Evolutionary conservation across 2,797 vertebrate species (phyloP).

Genomic region (Acrossocheilus wenchowensis): DNA sequence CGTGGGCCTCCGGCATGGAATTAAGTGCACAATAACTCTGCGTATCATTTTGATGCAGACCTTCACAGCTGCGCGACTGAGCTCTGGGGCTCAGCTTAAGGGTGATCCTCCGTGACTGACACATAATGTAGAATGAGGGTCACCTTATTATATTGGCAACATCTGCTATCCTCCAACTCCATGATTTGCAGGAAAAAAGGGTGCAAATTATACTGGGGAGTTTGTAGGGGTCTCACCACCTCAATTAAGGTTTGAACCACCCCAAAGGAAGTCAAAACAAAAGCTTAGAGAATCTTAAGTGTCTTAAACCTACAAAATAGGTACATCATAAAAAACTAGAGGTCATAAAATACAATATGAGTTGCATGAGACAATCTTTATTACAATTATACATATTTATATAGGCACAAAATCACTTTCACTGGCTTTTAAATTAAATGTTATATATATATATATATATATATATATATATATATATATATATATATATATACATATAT

Average conservation of each 20-base stretch:
- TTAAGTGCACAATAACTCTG: conserved; percentile 31
- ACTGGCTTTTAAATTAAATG: no score
- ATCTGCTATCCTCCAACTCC: not conserved
- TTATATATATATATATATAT: no score
- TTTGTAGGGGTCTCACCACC: conserved; percentile 5
- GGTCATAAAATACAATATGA: not conserved
- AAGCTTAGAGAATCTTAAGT: not conserved
- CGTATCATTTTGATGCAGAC: conserved; percentile 27
- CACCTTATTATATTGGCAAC: conserved; percentile 42
- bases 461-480: no score
- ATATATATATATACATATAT: no score
- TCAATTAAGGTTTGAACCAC: conserved; percentile 20
- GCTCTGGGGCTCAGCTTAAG: conserved; percentile 34
- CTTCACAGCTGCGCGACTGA: not conserved
- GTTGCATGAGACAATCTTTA: no score
- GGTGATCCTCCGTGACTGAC: conserved; percentile 28
- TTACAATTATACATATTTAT: no score
- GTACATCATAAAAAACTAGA: not conserved
- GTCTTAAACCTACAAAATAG: conserved; percentile 4
- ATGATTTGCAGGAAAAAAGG: conserved; percentile 2
- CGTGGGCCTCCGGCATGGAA: conserved; percentile 1
- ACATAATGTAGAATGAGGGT: conserved; percentile 43
- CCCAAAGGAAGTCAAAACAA: not conserved
- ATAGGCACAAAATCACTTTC: no score
- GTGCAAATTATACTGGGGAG: conserved; percentile 1